Evolutionary conservation across 2,113 vertebrate genomes (phyloP).

Genomic region (Phalacrocorax brasilianus): DNA sequence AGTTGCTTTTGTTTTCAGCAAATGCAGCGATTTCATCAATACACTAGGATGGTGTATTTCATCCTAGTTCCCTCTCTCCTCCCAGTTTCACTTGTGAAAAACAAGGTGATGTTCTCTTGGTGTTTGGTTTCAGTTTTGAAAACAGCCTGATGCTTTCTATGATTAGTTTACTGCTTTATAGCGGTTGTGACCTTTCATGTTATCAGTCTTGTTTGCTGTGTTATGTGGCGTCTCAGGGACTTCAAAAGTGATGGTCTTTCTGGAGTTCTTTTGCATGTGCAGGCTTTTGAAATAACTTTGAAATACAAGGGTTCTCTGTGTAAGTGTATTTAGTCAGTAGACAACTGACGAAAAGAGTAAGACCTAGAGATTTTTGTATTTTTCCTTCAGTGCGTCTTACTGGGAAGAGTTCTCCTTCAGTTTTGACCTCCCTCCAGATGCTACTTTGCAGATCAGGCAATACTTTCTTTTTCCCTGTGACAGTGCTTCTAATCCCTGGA

Average conservation of each 20-base stretch:
- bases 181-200: not conserved
- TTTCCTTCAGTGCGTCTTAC: not conserved
- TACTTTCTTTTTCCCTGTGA: not conserved
- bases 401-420: not conserved
- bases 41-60: not conserved
- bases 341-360: not conserved
- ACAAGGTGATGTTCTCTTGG: not conserved
- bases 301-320: not conserved
- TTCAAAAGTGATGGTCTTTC: not conserved
- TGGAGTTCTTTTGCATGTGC: not conserved
- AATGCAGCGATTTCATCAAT: not conserved
- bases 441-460: slow-evolving; percentile 21
- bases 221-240: not conserved
- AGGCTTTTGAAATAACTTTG: not conserved
- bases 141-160: not conserved
- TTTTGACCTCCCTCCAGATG: slow-evolving; percentile 55
- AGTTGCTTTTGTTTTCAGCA: not conserved
- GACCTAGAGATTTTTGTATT: not conserved
- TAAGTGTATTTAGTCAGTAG: not conserved
- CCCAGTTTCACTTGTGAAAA: not conserved
- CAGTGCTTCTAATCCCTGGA: not conserved
- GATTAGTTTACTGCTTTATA: not conserved
- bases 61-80: not conserved
- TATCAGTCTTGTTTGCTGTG: not conserved
- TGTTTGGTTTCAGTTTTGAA: not conserved